Base-by-base conservation (phyloP, 2,113 vertebrate genomes). In the Gobio gobio region DNA sequence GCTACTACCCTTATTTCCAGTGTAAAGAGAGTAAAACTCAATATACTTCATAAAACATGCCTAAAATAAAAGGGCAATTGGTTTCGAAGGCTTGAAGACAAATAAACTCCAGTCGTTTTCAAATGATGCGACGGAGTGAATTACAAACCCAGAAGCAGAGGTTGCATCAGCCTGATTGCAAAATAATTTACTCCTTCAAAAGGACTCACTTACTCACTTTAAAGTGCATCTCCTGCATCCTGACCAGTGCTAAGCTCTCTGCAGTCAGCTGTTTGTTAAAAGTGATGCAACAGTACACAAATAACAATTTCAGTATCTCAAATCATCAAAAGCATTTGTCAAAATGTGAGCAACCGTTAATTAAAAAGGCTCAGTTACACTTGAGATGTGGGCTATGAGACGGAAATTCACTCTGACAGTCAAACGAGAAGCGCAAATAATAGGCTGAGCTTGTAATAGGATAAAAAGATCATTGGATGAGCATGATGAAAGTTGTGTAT, bases 131-230 rank as follows among this genome's bases (percentile, higher is more conserved):
- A 84, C 22, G 22, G 70, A 84, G 73, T 9, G 68, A 59, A 88
- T 94, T 94, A 75, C 93, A 72, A 51, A 84, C 59, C 88, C 87
- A 83, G 85, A 87, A 90, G 89, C 78, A 61, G 59, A 40, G 73
- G 87, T 94, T 95, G 92, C 93, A 91, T 94, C 93, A 94, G 86
- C 86, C 77, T 90, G 85, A 91, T 90, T 79, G 75, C 40, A 79
- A 90, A 90, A 88, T 82, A 83, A 90, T 90, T 70, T 84, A 88
- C 82, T 85, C 68, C n/a, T 10, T 88, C 64, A 40, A 3, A 72
- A 79, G 87, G 29, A 29, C 40, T 78, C 40, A 74, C 76, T 49
- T 84, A 33, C 56, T 74, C 40, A 70, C 76, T 49, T 85, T 74
- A 79, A 77, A 80, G 66, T 88, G 89, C 79, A 74, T 87, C 84